A percentile compares a stretch with the other conserved stretches of the same genome.
These are phyloP conservation scores for Acanthurus tractus DNA, from an alignment of 2,797 vertebrate species.

Conservation along the genomic window DNA sequence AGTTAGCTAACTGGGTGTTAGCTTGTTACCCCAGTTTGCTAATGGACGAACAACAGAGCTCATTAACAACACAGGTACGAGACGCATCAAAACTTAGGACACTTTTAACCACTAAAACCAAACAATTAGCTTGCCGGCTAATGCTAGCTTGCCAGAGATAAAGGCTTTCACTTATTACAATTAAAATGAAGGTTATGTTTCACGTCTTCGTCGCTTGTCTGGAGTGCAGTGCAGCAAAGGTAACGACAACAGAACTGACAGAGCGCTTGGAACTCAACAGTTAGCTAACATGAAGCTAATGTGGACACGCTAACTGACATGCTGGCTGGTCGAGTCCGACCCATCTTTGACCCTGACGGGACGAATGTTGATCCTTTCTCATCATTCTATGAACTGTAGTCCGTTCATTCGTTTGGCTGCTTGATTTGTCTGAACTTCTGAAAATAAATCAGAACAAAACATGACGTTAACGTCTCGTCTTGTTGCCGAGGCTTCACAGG, in stretches of 20 bases:
- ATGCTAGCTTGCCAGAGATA: background rate
- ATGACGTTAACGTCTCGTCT: background rate
- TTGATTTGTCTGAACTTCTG: slow-evolving; percentile 30
- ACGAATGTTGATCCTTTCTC: background rate
- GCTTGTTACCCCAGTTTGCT: background rate
- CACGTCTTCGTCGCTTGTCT: background rate
- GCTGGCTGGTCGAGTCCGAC: background rate
- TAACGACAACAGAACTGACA: background rate
- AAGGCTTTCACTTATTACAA: accelerated
- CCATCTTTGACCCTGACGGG: background rate
- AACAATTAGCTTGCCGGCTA: background rate
- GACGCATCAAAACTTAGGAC: too few species aligned
- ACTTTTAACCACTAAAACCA: too few species aligned
- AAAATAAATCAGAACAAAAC: slow-evolving; percentile 14
- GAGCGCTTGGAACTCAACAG: background rate
- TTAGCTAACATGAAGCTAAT: slow-evolving; percentile 1
- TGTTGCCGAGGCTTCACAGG: slow-evolving; percentile 31
- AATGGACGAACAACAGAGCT: background rate
- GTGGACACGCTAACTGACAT: slow-evolving; percentile 7
- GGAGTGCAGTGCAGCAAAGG: slow-evolving; percentile 7
- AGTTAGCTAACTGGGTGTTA: background rate
- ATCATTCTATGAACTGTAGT: background rate
- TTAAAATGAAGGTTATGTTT: background rate
- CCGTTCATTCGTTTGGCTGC: slow-evolving; percentile 31
- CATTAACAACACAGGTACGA: background rate